Evolutionary conservation across 1,140 invertebrate species (phyloP).

Genomic region (Lerema accius): DNA sequence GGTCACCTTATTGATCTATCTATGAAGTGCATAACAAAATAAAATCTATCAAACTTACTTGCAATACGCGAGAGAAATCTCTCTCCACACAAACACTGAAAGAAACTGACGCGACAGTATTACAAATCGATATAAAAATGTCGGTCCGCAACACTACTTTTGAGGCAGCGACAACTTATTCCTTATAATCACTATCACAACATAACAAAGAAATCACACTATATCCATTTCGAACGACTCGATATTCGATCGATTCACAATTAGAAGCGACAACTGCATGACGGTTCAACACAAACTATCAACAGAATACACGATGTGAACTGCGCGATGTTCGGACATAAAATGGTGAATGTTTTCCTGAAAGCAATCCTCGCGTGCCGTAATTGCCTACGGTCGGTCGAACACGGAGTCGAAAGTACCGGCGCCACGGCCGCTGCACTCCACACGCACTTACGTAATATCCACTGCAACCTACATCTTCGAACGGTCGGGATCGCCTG

Average conservation of each 20-base stretch:
- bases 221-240: constrained; percentile 43
- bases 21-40: not conserved
- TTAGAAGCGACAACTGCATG: constrained; percentile 44
- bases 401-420: constrained; percentile 70
- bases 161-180: constrained; percentile 7
- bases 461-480: constrained; percentile 71
- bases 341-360: constrained; percentile 80
- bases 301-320: constrained; percentile 51
- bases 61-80: not conserved
- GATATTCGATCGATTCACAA: constrained; percentile 40
- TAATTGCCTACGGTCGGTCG: constrained; percentile 67
- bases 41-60: constrained; percentile 16
- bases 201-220: constrained; percentile 43
- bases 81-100: constrained; percentile 18
- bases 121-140: constrained; percentile 30
- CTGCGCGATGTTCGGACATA: constrained; percentile 56
- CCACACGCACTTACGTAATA: constrained; percentile 74
- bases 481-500: constrained; percentile 44
- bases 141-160: constrained; percentile 21
- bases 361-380: constrained; percentile 71
- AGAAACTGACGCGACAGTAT: constrained; percentile 5
- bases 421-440: constrained; percentile 69
- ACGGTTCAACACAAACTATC: constrained; percentile 31
- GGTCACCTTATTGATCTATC: constrained; percentile 43
- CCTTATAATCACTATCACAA: constrained; percentile 60